A percentile compares a stretch with the other conserved stretches of the same genome.
Conservation (phyloP, 2,113 vertebrate genomes). For the Recurvirostra avosetta region DNA sequence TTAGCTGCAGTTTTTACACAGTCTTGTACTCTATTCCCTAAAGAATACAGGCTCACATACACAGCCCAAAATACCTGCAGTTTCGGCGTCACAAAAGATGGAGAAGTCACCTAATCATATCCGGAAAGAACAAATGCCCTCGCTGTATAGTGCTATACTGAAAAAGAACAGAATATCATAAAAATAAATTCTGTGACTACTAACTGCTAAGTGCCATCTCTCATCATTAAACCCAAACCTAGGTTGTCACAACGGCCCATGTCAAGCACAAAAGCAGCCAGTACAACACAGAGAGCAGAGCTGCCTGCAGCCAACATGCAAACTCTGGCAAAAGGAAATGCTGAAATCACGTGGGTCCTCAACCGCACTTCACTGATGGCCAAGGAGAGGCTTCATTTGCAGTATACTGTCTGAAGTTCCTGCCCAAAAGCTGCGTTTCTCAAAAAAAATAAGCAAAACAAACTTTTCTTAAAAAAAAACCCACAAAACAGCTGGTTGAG, state of each 20-base stretch:
- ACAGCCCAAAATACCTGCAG: slow-evolving; percentile 29
- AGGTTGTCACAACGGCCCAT: not conserved
- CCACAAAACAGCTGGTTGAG: not conserved
- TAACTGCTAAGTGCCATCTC: not conserved
- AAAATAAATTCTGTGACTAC: not conserved
- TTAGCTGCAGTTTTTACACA: not conserved
- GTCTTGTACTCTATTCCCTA: not conserved
- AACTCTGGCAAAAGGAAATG: not conserved
- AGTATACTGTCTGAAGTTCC: not conserved
- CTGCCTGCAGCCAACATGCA: not conserved
- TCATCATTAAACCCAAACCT: not conserved
- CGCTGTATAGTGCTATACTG: not conserved
- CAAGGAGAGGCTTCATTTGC: not conserved
- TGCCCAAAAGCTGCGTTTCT: not conserved
- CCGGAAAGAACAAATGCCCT: not conserved
- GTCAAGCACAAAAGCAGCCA: not conserved
- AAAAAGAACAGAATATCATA: not conserved
- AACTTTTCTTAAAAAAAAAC: not conserved
- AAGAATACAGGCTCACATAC: not conserved
- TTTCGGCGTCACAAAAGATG: not conserved
- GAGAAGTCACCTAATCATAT: not conserved
- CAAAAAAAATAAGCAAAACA: not conserved
- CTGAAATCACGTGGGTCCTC: rapidly evolving
- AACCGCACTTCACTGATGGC: not conserved
- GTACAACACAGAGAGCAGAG: not conserved